Base-by-base conservation (phyloP, 1,140 invertebrate genomes). In the Fopius arisanus region DNA sequence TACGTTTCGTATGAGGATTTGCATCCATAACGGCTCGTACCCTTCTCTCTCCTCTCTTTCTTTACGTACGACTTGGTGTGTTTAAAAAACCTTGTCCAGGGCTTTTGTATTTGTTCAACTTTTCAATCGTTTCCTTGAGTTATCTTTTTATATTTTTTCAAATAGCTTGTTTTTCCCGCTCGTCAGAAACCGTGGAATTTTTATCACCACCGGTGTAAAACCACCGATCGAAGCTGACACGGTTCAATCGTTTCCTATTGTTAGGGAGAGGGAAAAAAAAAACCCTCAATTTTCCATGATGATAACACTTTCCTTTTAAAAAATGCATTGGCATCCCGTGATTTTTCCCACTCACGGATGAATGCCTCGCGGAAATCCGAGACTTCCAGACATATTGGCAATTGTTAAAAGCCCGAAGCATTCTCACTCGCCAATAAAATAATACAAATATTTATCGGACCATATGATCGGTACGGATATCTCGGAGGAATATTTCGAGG, bases 1-100 rank as follows among this genome's bases (percentile, higher is more conserved):
- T 82, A 78, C 82, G 80, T 79, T 81, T 82, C 77, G 76, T 80
- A 80, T 78, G 74, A 69, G 79, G 77, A 84, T 85, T 87, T 84
- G 79, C 84, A 86, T 82, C 79, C 79, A 77, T 83, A 80, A 84
- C 80, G 76, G 81, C 77, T 72, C 19, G 48, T 41, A 48, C 54
- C 40, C n/a, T 10, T 14, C 16, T 59, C 54, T 3, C 54, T 59
- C 19, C 19, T 26, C 14, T 23, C 26, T 59, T 23, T 59, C 54
- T 59, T 59, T 59, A 59, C 54, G 54, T 59, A 59, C 26, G 54
- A 59, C 54, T 59, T 26, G 21, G 54, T 59, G 54, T 59, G 54
- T 59, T 73, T 77, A 76, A 78, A 81, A 78, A 80, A 81, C 75
- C 75, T 14, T 59, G 54, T 59, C 54, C 54, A 59, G 54, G 54